phyloP scores from a whole-genome alignment of 2,797 vertebrate genomes.

The Gymnoscopelus braueri region DNA sequence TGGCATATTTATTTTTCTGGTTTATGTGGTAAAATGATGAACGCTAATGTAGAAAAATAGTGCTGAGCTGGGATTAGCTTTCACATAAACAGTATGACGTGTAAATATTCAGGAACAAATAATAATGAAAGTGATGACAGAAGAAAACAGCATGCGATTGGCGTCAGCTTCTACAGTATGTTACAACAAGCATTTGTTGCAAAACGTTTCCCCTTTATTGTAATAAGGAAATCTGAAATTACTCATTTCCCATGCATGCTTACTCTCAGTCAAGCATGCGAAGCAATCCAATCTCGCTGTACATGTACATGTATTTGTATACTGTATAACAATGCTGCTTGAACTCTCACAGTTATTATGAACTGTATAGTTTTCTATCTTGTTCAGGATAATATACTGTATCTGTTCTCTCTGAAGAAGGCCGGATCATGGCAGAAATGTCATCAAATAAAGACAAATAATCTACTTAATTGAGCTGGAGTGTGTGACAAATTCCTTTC shows the following conservation, averaged over 20 bases:
- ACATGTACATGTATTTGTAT: slow-evolving; percentile 11
- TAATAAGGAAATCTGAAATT: not conserved
- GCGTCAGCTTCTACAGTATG: no score
- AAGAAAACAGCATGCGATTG: not conserved
- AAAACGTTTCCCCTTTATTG: not conserved
- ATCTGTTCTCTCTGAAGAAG: no score
- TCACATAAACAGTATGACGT: not conserved
- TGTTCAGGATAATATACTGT: no score
- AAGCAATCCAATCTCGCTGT: not conserved
- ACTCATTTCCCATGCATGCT: not conserved
- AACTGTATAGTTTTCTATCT: no score
- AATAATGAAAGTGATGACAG: not conserved
- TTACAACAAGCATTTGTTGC: not conserved
- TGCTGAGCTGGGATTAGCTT: not conserved
- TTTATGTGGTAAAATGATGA: not conserved
- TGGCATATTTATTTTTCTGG: not conserved
- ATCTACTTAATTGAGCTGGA: not conserved
- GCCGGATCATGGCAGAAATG: no score
- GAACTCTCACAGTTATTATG: no score
- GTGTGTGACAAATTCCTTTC: no score
- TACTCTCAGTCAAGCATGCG: not conserved
- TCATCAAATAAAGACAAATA: not conserved
- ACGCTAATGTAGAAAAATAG: not conserved
- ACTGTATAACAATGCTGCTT: no score
- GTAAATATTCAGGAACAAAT: not conserved